Percentiles rank a stretch among this genome's conserved stretches.
Evolutionary conservation across 2,888 invertebrate species (phyloP).

Genomic region (Caenorhabditis parvicauda): DNA sequence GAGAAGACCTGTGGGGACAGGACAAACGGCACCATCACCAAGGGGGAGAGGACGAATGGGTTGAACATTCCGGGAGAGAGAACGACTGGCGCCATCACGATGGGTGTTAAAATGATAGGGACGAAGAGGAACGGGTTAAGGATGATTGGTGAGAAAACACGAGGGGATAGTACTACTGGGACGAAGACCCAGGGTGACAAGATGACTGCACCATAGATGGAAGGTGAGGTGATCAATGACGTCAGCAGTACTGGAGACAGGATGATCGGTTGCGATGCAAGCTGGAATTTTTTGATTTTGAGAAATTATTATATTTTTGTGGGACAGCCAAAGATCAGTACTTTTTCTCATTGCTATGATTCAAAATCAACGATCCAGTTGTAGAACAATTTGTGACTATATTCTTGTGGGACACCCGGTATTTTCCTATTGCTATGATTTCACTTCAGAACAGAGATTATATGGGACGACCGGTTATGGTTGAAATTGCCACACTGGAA

Average conservation of each 20-base stretch:
- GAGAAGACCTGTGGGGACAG: conserved; percentile 44
- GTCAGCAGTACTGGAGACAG: conserved; percentile 18
- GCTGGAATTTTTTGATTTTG: conserved; percentile 11
- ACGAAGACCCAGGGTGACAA: conserved; percentile 45
- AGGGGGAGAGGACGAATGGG: conserved; percentile 31
- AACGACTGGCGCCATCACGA: conserved; percentile 36
- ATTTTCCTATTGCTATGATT: no score
- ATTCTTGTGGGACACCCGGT: no score
- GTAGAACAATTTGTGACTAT: no score
- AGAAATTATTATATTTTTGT: no score
- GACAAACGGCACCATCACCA: conserved; percentile 39
- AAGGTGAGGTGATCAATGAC: conserved; percentile 25
- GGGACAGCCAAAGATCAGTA: no score
- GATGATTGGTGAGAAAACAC: conserved; percentile 24
- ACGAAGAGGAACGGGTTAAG: conserved; percentile 35
- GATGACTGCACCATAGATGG: conserved; percentile 23
- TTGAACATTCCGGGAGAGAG: conserved; percentile 35
- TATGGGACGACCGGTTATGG: no score
- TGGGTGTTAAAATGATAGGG: conserved; percentile 41
- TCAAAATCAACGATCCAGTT: conserved; percentile 3
- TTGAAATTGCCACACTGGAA: no score
- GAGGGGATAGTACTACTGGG: conserved; percentile 29
- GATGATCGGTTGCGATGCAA: conserved; percentile 20
- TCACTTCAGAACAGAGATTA: no score
- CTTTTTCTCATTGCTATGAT: no score